Evolutionary conservation across 2,888 invertebrate species (phyloP), one percentile per base, ranked within the genome.

Genomic region (Trissoscelio sp.): DNA sequence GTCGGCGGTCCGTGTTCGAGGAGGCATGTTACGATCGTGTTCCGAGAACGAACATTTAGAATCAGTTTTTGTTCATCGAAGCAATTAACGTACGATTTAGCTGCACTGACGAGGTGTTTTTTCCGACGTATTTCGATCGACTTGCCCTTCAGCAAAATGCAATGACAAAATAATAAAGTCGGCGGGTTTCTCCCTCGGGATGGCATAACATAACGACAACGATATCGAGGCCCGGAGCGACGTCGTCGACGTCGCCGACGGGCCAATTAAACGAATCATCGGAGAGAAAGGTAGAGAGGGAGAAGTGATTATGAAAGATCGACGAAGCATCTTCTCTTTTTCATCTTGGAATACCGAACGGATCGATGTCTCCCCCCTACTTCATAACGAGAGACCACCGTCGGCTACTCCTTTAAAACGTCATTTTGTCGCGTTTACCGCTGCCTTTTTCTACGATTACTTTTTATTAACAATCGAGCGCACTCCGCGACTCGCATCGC

Each of bases 381-480:
- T 64, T 80, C 60, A 22, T 67, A 69, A 58, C 58, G 79, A 85
- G 73, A 69, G 83, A 86, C 85, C 86, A 85, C 86, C 85, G 85
- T 83, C 84, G 81, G 84, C 83, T 75, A 84, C 60, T 85, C 87
- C 86, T 79, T 87, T 85, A 86, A 84, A 88, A 87, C 88, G 86
- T 88, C 87, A 88, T 87, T 88, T 88, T 86, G 87, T 88, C 88
- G 86, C 86, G 87, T 88, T 87, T 87, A 85, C 86, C 85, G 83
- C 80, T 82, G 79, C 84, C 85, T 87, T 88, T 88, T 87, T 87
- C 85, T 83, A 84, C 85, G 84, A 87, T 88, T 85, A 87, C 87
- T 88, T 88, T 87, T 88, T 88, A 83, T 83, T 78, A 46, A 64
- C 44, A 39, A 66, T 70, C 80, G 69, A 58, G 20, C 66, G 46